Base-by-base conservation (phyloP, 2,888 invertebrate genomes). In the Ichneumoninae sp. region DNA sequence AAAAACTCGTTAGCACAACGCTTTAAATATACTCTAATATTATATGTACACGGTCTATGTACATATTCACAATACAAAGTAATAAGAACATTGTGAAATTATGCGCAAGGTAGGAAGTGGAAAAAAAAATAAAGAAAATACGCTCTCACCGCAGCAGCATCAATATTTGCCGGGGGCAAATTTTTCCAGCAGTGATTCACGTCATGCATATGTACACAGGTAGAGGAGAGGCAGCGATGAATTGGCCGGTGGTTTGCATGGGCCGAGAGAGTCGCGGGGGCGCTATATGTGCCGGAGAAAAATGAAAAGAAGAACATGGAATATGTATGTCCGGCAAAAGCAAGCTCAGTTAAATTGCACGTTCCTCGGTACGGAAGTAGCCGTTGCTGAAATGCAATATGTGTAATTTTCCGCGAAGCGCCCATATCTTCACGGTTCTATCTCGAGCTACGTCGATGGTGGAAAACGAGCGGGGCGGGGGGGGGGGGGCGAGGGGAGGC, bases 371-470 rank as follows among this genome's bases (percentile, higher is more conserved):
- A 76, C 83, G 87, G 87, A 87, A 85, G 87, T 85, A 83, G 85
- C 84, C 81, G 70, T 83, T 85, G 83, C 77, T 87, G 85, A 87
- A 87, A 83, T 83, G 85, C 85, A 87, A 85, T 87, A 85, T 83
- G 85, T 87, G 87, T 86, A 87, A 87, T 87, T 87, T 87, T 81
- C 68, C 78, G 70, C 82, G 74, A 63, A 76, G 63, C 63, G 63
- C 63, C 78, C 77, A 76, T 81, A 82, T 75, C 85, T 78, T 71
- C 81, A 75, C 75, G 81, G 26, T 66, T 26, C 30, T 47, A 85
- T 85, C 78, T 66, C 50, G 66, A 65, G 70, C 57, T 81, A 71
- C 68, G 71, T 76, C 83, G 73, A 69, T 47, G 68, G 69, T 33
- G 71, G 77, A 74, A 30, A 19, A 22, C 47, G n/a, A 26, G 52